A percentile compares a stretch with the other conserved stretches of the same genome.
Conservation (phyloP, 2,888 invertebrate species). For the Scaptomyza polygonia region DNA sequence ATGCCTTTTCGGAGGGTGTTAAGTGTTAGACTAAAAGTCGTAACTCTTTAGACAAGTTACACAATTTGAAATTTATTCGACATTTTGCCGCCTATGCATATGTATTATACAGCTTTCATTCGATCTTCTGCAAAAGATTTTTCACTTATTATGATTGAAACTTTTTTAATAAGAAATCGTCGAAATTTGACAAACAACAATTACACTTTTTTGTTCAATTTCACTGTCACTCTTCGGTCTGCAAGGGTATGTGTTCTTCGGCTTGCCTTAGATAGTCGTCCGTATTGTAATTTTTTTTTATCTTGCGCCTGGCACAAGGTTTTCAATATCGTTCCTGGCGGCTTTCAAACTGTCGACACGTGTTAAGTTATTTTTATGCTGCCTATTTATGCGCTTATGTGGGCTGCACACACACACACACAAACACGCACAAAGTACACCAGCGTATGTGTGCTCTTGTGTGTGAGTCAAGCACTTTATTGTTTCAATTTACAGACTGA, state of each 20-base stretch:
- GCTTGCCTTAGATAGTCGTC: background rate
- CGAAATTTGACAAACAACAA: too few species aligned
- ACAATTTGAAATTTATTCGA: too few species aligned
- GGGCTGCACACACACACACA: slow-evolving; percentile 58
- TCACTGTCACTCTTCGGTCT: background rate
- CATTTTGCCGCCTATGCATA: too few species aligned
- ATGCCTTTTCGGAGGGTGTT: background rate
- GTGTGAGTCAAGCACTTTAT: slow-evolving; percentile 72
- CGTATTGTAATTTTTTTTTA: background rate
- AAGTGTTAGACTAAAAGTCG: too few species aligned
- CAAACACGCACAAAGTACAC: slow-evolving; percentile 2
- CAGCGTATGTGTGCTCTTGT: slow-evolving; percentile 8
- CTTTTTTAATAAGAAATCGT: too few species aligned
- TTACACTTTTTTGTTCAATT: too few species aligned
- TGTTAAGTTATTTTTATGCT: slow-evolving; percentile 81
- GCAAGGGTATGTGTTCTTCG: background rate
- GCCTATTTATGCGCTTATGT: slow-evolving; percentile 78
- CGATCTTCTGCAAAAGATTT: too few species aligned
- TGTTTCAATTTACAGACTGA: slow-evolving; percentile 77
- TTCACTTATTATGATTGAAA: too few species aligned
- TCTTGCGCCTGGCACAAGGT: slow-evolving; percentile 41
- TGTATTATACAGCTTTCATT: too few species aligned
- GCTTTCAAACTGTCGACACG: slow-evolving; percentile 79
- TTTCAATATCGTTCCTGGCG: slow-evolving; percentile 48
- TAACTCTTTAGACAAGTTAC: too few species aligned